Evolutionary conservation across 2,888 invertebrate genomes (phyloP), one percentile per base, ranked within the genome.

Genomic region (Eurois occulta): DNA sequence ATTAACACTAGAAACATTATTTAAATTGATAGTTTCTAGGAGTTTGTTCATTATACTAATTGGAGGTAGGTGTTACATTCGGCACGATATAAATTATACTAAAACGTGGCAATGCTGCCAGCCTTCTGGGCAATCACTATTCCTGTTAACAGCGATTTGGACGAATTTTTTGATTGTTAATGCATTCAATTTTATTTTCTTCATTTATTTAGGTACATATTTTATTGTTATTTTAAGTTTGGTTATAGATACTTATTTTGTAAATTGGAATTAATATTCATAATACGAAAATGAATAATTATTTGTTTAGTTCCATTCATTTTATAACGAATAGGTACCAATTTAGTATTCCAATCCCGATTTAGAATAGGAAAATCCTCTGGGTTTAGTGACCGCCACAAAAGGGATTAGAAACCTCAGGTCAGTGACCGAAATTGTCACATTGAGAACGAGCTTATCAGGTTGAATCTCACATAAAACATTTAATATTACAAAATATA

Each of bases 21-120:
- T 86, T 68, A 86, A 78, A 75, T 83, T 83, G 78, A 84, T 78
- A 75, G 65, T 86, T 86, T 68, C 67, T 72, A 62, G 71, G 65
- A 85, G 46, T 81, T 68, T 69, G 65, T 73, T 83, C 72, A 78
- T 86, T 86, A 78, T 78, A 55, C 16, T 78, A 86, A 84, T 78
- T 70, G 55, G 41, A 60, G n/a, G 41, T 74, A 46, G 48, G 72
- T 81, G 70, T 66, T 64, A 35, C 62, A 75, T 72, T 74, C n/a
- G 38, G 43, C 67, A 83, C 72, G 72, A 58, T 58, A 75, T 41
- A 70, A 75, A 80, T 65, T 62, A 62, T 62, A 18, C n/a, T 35
- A 18, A n/a, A 60, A 32, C 8, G 60, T 60, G 60, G 60, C 60
- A 32, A 60, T 60, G 3, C 32, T 60, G 60, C 60, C 60, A 60